Percentiles rank a stretch among this genome's conserved stretches.
Conservation (phyloP, 2,113 vertebrate genomes). For the Nettapus auritus region DNA sequence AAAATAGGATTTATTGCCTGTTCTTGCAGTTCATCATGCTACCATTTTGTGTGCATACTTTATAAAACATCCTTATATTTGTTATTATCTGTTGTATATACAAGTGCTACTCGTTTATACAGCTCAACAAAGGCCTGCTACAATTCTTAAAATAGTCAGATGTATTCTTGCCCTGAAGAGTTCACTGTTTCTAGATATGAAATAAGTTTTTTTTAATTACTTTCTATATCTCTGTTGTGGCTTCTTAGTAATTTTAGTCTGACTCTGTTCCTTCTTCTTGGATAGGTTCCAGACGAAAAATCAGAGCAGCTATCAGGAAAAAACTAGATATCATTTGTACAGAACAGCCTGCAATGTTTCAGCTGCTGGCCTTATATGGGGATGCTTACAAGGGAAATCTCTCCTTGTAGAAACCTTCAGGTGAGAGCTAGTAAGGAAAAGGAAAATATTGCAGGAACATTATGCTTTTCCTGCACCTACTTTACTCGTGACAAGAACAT, state of each 20-base stretch:
- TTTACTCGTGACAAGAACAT: neutral
- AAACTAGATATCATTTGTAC: neutral
- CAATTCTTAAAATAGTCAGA: neutral
- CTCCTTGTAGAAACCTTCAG: neutral
- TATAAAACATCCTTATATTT: neutral
- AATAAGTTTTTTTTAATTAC: slow-evolving; percentile 2
- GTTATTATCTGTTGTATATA: neutral
- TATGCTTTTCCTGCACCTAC: neutral
- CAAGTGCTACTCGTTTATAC: neutral
- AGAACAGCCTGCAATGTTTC: neutral
- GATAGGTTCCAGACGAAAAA: neutral
- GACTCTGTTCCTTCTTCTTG: neutral
- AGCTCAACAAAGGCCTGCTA: neutral
- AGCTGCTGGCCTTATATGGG: neutral
- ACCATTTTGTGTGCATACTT: neutral
- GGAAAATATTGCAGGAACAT: neutral
- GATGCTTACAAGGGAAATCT: neutral
- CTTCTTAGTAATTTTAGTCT: neutral
- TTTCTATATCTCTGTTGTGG: neutral
- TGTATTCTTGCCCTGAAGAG: neutral
- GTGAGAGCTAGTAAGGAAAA: neutral
- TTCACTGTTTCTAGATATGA: neutral
- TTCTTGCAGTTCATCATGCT: neutral
- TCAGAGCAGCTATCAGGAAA: neutral
- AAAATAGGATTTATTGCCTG: neutral